Evolutionary conservation across 2,888 invertebrate genomes (phyloP), one percentile per base, ranked within the genome.

Genomic region (Melikaiella ostensackeni): DNA sequence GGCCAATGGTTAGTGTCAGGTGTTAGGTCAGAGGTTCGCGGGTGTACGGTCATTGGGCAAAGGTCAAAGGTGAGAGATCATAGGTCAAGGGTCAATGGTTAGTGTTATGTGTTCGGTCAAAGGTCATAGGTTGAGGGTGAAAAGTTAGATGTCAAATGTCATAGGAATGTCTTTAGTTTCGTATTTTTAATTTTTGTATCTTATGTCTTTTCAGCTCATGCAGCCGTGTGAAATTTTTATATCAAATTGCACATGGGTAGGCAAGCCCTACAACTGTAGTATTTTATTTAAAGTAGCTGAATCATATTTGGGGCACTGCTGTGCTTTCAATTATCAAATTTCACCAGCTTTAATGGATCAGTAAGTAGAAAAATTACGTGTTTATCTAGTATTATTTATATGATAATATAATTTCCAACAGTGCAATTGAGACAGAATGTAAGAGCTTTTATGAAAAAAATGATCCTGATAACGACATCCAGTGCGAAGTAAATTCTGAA

Each of bases 211-310:
- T 46, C 4, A 70, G 70, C 46, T 70, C 5, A 70, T 70, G 70
- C 70, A 70, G 1, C 70, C 70, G 0, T 70, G 70, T n/a, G 70
- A 50, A 30, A 70, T 6, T 6, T 33, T 70, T 3, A n/a, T 70
- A 30, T 1, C 11, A n/a, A 0, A n/a, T 7, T 70, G 70, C n/a
- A 13, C 19, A 30, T 70, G 46, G 19, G 4, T 21, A 2, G 19
- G 30, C 30, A 46, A 27, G 0, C 1, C 8, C 0, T 30, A n/a
- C 1, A 50, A 70, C n/a, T 70, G 70, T 13, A 33, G n/a, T 50
- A 0, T 13, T 30, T n/a, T 70, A 30, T 70, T 70, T n/a, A 33
- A 50, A 50, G n/a, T 30, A 30, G 33, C 30, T 50, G 30, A 50
- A 70, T 21, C 70, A 6, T 70, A 70, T 13, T 11, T 24, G n/a